These are phyloP conservation scores for Passer domesticus DNA, from an alignment of 2,113 vertebrate species.

Conservation along the genomic window DNA sequence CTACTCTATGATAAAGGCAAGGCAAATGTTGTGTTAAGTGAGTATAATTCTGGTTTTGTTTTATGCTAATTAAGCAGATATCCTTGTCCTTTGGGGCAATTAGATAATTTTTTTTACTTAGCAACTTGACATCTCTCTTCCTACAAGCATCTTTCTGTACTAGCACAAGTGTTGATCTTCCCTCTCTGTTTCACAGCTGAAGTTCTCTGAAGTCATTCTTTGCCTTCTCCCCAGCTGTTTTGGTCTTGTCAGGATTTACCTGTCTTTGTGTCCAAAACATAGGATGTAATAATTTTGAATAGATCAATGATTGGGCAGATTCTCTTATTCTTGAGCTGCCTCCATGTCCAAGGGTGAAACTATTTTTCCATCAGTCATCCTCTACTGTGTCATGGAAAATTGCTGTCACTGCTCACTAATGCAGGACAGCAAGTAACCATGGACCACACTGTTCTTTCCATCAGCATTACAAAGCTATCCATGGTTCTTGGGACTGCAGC, in stretches of 20 bases:
- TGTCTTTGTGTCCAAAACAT: background rate
- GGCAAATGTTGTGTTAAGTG: background rate
- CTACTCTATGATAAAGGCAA: background rate
- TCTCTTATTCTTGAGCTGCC: background rate
- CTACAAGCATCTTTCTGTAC: background rate
- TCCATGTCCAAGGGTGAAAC: background rate
- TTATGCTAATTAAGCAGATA: background rate
- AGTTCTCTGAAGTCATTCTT: background rate
- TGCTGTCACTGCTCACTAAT: background rate
- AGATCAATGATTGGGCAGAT: background rate
- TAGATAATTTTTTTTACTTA: background rate
- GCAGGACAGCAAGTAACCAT: background rate
- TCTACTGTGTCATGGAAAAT: background rate
- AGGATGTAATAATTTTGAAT: background rate
- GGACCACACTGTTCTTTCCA: background rate
- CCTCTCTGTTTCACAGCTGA: background rate
- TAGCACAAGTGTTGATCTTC: background rate
- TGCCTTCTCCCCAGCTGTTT: background rate
- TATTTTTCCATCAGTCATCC: background rate
- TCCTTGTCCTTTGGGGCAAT: background rate
- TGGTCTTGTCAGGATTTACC: background rate
- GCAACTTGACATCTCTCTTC: background rate
- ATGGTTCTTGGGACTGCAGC: background rate
- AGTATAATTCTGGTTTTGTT: background rate
- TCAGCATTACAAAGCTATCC: background rate